These are phyloP conservation scores for Sarcophaga bullata DNA, from an alignment of 1,140 invertebrate genomes.

Conservation along the genomic window DNA sequence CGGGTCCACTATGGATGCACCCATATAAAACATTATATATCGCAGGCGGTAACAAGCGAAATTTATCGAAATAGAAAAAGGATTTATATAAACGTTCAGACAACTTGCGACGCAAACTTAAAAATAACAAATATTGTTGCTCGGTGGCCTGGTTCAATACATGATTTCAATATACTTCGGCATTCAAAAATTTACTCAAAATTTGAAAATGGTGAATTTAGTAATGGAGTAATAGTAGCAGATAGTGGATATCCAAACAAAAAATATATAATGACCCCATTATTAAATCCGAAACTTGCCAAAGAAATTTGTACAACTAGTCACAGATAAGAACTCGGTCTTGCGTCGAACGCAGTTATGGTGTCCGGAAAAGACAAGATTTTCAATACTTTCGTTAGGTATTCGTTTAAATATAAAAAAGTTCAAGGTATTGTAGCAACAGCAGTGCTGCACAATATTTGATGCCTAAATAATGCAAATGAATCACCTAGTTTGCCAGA, in stretches of 20 bases:
- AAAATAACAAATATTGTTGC: conserved; percentile 4
- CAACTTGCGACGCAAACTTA: neutral
- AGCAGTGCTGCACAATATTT: neutral
- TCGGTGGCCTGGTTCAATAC: neutral
- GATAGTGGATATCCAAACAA: neutral
- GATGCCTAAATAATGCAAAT: neutral
- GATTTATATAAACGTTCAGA: neutral
- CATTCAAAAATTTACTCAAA: neutral
- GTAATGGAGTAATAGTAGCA: neutral
- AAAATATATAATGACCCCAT: neutral
- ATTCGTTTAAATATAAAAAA: neutral
- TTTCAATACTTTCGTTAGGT: neutral
- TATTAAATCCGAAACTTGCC: neutral
- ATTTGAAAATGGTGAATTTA: neutral
- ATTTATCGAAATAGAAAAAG: neutral
- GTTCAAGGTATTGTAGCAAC: neutral
- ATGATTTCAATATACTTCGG: neutral
- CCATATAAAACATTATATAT: neutral
- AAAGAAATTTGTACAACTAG: neutral
- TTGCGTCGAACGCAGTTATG: neutral
- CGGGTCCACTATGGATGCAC: neutral
- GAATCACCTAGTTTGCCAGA: neutral
- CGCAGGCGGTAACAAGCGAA: neutral
- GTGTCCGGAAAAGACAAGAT: neutral
- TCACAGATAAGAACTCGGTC: neutral